Percentiles rank a stretch among this genome's conserved stretches.
Evolutionary conservation across 2,113 vertebrate genomes (phyloP).

Genomic region (Tachysurus fulvidraco): DNA sequence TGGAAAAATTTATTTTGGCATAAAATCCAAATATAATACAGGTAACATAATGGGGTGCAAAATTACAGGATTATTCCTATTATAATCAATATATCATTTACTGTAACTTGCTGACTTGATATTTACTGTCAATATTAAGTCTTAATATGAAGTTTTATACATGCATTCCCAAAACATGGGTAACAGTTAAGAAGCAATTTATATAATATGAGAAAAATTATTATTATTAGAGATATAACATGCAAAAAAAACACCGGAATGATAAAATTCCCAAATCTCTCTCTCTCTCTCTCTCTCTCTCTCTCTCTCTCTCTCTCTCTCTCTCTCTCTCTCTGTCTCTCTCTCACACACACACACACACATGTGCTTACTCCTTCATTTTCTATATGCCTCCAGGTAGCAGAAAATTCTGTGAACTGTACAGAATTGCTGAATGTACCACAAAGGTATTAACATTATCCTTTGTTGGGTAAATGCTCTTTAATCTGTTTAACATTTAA

Average conservation of each 20-base stretch:
- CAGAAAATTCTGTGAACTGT: slow-evolving; percentile 55
- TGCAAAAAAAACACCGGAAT: background rate
- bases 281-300: background rate
- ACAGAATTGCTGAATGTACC: slow-evolving; percentile 61
- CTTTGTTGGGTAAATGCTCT: slow-evolving; percentile 71
- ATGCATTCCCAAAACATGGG: background rate
- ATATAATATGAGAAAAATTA: background rate
- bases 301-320: background rate
- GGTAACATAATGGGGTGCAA: background rate
- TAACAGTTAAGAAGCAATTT: background rate
- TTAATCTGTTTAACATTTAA: slow-evolving; percentile 74
- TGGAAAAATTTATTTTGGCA: slow-evolving; percentile 13
- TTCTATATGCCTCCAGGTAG: slow-evolving; percentile 32
- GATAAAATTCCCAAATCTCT: background rate
- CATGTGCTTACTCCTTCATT: slow-evolving; percentile 21
- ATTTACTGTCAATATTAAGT: background rate
- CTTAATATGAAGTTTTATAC: background rate
- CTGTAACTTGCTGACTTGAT: background rate
- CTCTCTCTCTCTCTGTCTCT: background rate
- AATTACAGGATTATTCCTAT: background rate
- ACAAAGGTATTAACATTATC: slow-evolving; percentile 69
- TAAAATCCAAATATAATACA: background rate
- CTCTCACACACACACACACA: background rate
- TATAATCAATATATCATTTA: background rate
- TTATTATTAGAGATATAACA: background rate